Evolutionary conservation across 2,113 vertebrate species (phyloP).

Genomic region (Halichoeres trimaculatus): DNA sequence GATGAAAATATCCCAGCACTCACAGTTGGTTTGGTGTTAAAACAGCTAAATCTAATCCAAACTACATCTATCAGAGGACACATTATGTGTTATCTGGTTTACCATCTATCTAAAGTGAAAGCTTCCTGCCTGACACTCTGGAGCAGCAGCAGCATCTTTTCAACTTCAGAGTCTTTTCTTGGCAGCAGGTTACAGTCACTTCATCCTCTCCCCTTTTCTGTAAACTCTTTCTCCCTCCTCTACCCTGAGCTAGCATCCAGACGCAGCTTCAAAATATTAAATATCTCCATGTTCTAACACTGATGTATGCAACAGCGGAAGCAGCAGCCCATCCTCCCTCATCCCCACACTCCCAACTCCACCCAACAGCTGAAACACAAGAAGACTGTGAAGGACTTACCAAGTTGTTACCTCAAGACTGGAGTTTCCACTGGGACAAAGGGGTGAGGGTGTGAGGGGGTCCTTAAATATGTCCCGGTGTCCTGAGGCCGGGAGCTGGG

Average conservation of each 20-base stretch:
- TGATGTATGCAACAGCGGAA: slow-evolving; percentile 10
- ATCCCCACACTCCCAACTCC: slow-evolving; percentile 7
- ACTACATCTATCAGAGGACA: too few species aligned
- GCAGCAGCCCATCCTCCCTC: slow-evolving; percentile 25
- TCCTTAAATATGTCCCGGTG: slow-evolving; percentile 80
- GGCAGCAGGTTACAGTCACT: background rate
- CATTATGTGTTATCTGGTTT: too few species aligned
- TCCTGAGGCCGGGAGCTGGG: slow-evolving; percentile 43
- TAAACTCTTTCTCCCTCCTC: background rate
- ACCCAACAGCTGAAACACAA: slow-evolving; percentile 18
- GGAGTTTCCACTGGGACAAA: slow-evolving; percentile 85
- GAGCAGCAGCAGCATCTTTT: slow-evolving; percentile 15
- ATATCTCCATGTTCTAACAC: slow-evolving; percentile 17
- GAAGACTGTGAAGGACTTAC: slow-evolving; percentile 75
- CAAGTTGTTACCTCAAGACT: slow-evolving; percentile 81
- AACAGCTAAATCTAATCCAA: too few species aligned
- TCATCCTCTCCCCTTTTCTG: background rate
- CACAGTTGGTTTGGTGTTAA: too few species aligned
- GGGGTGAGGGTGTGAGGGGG: slow-evolving; percentile 56
- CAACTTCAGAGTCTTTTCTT: too few species aligned
- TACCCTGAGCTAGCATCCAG: background rate
- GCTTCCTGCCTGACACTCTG: background rate
- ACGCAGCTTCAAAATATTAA: slow-evolving; percentile 8
- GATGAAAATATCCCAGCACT: too few species aligned
- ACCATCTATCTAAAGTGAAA: background rate